Base-by-base conservation (phyloP, 1,140 invertebrate species). In the Ctenoplectra terminalis region DNA sequence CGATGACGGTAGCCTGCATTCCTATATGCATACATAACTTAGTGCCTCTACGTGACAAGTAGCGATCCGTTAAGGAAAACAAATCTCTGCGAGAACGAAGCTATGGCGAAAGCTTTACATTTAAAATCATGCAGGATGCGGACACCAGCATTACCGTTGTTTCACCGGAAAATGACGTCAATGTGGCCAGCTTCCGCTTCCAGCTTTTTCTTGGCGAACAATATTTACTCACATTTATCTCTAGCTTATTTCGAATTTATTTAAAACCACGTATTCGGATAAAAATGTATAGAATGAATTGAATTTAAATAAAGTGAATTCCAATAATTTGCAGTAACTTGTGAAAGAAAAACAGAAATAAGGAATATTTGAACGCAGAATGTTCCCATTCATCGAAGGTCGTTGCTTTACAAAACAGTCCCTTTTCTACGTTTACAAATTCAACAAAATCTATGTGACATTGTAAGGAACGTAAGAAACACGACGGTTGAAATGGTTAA, bases 1-100 rank as follows among this genome's bases (percentile, higher is more conserved):
- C 72, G n/a, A 66, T 66, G 52, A 58, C 31, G 52, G 9, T 37
- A 48, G n/a, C 72, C 9, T 58, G 61, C 61, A 67, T 81, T 75
- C 43, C 50, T 46, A 58, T 66, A 61, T n/a, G 72, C 72, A 60
- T 67, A n/a, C 20, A 75, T 81, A 81, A 81, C 61, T 37, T 67
- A 75, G 2, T 60, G 72, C 43, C 40, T 58, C n/a, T 81, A 75
- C 79, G 79, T 74, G 79, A 66, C 61, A 75, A 43, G 31, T 58
- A 50, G 52, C 52, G 29, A 48, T 58, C 71, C 60, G 61, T 81
- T 75, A 60, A 66, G 43, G 48, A 40, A 81, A 60, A 67, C 72
- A 75, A 81, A 81, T 58, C 61, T 67, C 11, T 11, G 29, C 31
- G 6, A 58, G 40, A 37, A n/a, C 0, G 17, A 15, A 31, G 2